phyloP scores from a whole-genome alignment of 2,888 invertebrate species.

The Oasisia sp. region DNA sequence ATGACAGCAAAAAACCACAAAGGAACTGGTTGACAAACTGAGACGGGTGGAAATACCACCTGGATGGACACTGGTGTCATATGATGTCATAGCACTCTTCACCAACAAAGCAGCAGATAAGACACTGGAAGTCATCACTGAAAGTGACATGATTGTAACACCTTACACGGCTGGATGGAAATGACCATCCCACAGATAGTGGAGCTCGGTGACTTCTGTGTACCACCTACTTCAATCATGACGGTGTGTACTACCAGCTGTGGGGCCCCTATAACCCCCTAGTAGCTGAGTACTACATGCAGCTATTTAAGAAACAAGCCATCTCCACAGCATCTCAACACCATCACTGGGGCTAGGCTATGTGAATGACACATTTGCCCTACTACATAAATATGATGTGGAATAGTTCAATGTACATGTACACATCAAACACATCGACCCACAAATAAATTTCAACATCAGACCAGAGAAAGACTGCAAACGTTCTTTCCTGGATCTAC shows the following conservation, averaged over 20 bases:
- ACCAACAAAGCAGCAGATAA: constrained; percentile 19
- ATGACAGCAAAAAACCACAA: constrained; percentile 30
- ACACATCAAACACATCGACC: constrained; percentile 25
- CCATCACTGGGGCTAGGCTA: not conserved
- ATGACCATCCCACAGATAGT: not conserved
- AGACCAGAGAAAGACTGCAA: constrained; percentile 7
- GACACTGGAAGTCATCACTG: not conserved
- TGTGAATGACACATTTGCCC: constrained; percentile 1
- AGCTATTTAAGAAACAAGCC: constrained; percentile 23
- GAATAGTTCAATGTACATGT: constrained; percentile 19
- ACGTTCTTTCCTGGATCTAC: constrained; percentile 20
- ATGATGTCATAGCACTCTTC: constrained; percentile 32
- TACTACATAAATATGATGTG: constrained; percentile 20
- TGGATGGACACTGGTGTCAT: constrained; percentile 32
- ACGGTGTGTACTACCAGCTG: constrained; percentile 23
- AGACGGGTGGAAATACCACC: constrained; percentile 28
- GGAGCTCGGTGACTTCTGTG: constrained; percentile 18
- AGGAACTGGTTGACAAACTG: constrained; percentile 30
- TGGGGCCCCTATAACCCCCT: constrained; percentile 14
- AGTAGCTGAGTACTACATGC: constrained; percentile 19
- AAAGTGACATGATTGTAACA: not conserved
- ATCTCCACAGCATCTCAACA: constrained; percentile 17
- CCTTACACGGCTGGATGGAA: not conserved
- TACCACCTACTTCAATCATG: constrained; percentile 23
- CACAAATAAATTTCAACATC: constrained; percentile 25